Percentiles rank a stretch among this genome's conserved stretches.
These are phyloP conservation scores for Cephalopterus ornatus DNA, from an alignment of 2,113 vertebrate genomes.

Conservation along the genomic window DNA sequence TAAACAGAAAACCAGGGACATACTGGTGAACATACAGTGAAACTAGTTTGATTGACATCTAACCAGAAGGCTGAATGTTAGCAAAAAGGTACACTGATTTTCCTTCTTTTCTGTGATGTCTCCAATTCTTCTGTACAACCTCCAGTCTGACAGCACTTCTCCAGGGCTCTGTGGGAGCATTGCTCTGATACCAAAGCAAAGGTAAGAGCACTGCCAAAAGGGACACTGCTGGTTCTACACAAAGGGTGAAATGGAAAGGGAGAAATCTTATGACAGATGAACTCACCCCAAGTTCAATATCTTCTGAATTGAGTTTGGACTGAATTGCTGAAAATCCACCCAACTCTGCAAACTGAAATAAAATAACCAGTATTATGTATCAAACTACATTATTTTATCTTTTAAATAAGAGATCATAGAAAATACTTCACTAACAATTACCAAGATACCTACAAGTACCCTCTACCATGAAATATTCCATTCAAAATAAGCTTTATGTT, in stretches of 20 bases:
- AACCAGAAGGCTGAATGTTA: neutral
- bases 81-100: neutral
- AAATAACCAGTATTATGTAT: neutral
- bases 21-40: neutral
- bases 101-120: neutral
- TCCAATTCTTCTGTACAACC: neutral
- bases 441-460: neutral
- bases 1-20: neutral
- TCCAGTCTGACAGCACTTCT: neutral
- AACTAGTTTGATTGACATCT: neutral
- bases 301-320: conserved; percentile 89
- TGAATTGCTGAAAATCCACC: conserved; percentile 96
- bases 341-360: conserved; percentile 91
- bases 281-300: conserved; percentile 96
- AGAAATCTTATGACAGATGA: neutral
- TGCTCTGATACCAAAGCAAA: neutral
- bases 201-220: neutral
- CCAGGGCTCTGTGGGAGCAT: neutral
- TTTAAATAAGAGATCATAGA: neutral
- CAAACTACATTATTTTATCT: neutral
- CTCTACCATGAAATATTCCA: neutral
- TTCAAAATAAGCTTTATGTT: neutral
- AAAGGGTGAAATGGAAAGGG: neutral
- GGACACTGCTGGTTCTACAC: neutral
- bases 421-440: neutral